phyloP scores from a whole-genome alignment of 2,113 vertebrate genomes.

The Chionis minor region DNA sequence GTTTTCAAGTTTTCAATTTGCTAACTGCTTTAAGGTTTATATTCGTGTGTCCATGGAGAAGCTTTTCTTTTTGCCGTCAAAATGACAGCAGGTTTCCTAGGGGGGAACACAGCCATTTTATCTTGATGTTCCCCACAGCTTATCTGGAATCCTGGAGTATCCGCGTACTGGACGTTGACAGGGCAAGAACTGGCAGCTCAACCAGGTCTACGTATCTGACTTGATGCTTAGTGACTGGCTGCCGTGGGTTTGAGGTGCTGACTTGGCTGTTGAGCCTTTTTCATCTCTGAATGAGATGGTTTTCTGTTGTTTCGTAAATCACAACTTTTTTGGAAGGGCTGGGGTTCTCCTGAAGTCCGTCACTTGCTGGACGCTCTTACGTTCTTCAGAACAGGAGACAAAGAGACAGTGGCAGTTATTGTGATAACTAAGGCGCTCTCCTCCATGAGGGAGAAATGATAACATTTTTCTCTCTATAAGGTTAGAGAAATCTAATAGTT shows the following conservation, averaged over 20 bases:
- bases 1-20: background rate
- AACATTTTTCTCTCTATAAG: background rate
- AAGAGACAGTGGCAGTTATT: background rate
- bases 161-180: background rate
- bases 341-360: background rate
- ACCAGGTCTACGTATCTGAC: background rate
- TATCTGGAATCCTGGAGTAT: background rate
- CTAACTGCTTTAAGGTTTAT: background rate
- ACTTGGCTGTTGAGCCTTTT: background rate
- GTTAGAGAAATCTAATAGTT: background rate
- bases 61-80: constrained; percentile 38
- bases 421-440: background rate
- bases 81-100: background rate
- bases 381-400: background rate
- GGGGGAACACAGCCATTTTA: background rate
- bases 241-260: background rate
- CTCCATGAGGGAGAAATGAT: background rate
- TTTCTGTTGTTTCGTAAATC: background rate
- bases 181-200: background rate
- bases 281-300: background rate
- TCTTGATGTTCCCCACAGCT: background rate
- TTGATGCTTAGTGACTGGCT: background rate
- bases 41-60: background rate
- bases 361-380: background rate
- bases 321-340: background rate